Percentiles rank a stretch among this genome's conserved stretches.
phyloP scores from a whole-genome alignment of 53 echinoderm and acorn worm species.

The Apostichopus leukothele region DNA sequence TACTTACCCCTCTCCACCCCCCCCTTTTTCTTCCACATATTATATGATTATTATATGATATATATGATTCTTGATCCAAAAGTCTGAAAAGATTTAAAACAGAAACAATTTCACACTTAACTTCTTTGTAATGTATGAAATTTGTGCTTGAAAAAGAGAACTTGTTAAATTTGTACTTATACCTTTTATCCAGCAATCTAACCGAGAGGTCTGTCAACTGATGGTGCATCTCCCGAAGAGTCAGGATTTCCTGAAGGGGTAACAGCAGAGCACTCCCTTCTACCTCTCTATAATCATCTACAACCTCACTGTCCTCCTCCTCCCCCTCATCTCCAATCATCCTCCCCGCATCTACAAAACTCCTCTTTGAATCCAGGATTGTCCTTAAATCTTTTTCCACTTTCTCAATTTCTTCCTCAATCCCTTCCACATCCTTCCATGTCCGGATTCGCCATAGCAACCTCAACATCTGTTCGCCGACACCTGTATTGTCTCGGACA shows the following conservation, averaged over 20 bases:
- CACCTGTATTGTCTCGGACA: neutral
- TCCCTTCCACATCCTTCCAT: slow-evolving; percentile 2
- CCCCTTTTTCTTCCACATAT: too few relatives aligned
- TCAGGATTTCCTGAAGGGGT: slow-evolving; percentile 3
- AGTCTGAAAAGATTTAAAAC: too few relatives aligned
- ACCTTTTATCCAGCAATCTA: slow-evolving; percentile 14
- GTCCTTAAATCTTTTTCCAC: neutral
- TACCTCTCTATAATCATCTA: neutral
- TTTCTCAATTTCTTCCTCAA: slow-evolving; percentile 2
- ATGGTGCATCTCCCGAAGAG: neutral
- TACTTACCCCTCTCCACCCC: too few relatives aligned
- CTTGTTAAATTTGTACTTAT: neutral
- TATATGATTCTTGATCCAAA: too few relatives aligned
- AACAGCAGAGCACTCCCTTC: slow-evolving; percentile 13
- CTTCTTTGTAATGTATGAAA: too few relatives aligned
- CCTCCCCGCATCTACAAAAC: neutral
- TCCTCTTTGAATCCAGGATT: neutral
- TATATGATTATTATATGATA: too few relatives aligned
- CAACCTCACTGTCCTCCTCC: neutral
- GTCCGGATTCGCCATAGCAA: neutral
- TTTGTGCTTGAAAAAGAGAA: too few relatives aligned
- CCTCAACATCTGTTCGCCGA: neutral
- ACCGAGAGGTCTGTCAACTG: neutral
- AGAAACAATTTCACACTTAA: too few relatives aligned
- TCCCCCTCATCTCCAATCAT: neutral